phyloP scores from a whole-genome alignment of 1,140 invertebrate genomes.

The Steinernema khuongi region DNA sequence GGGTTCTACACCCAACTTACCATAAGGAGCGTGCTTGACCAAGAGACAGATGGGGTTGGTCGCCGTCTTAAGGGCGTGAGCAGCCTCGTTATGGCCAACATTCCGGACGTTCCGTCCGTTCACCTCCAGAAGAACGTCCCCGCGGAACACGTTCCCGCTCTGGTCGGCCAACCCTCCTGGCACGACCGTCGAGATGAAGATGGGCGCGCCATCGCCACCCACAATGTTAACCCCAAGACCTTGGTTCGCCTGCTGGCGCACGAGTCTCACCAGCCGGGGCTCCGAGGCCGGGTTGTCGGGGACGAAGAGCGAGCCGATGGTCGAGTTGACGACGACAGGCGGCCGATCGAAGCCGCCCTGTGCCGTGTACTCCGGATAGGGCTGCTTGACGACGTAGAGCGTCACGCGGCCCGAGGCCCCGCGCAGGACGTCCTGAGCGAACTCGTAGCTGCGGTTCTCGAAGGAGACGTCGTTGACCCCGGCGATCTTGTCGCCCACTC shows the following conservation, averaged over 20 bases:
- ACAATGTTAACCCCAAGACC: slow-evolving; percentile 62
- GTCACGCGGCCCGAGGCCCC: not conserved
- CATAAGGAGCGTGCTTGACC: slow-evolving; percentile 45
- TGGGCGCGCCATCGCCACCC: slow-evolving; percentile 94
- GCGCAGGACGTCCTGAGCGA: slow-evolving; percentile 81
- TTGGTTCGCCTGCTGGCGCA: not conserved
- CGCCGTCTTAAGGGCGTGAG: slow-evolving; percentile 80
- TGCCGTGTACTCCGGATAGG: not conserved
- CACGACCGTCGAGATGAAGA: slow-evolving; percentile 90
- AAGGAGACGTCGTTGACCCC: slow-evolving; percentile 78
- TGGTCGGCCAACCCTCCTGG: slow-evolving; percentile 85
- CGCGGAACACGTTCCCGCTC: slow-evolving; percentile 65
- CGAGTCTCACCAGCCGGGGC: not conserved
- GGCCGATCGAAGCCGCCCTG: not conserved
- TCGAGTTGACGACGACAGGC: not conserved
- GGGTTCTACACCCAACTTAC: not conserved
- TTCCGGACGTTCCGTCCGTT: slow-evolving; percentile 76
- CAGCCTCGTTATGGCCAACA: slow-evolving; percentile 93
- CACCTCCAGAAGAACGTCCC: slow-evolving; percentile 54
- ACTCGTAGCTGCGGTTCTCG: slow-evolving; percentile 92
- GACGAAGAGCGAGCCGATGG: not conserved
- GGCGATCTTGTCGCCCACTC: slow-evolving; percentile 52
- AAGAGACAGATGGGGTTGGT: slow-evolving; percentile 38
- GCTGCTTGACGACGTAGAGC: not conserved
- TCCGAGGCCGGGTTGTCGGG: not conserved